These are phyloP conservation scores for Terrapene triunguis DNA, from an alignment of 2,113 vertebrate genomes.

Conservation along the genomic window DNA sequence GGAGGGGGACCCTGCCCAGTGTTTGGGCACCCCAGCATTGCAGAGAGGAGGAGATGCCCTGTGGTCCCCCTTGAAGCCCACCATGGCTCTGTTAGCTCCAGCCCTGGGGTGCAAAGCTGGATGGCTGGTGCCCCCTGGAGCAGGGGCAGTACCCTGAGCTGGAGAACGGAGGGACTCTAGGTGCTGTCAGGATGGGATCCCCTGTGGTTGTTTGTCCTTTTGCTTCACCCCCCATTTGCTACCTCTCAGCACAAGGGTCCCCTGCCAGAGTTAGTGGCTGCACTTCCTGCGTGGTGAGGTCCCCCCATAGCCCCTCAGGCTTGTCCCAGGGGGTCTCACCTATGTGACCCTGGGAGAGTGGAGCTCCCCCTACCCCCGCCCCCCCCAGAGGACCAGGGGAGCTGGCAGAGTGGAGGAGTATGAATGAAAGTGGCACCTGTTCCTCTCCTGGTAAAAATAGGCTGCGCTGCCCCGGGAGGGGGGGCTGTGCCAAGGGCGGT, in stretches of 20 bases:
- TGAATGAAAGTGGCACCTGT: conserved; percentile 78
- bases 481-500: neutral
- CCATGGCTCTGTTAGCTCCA: neutral
- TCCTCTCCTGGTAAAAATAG: conserved; percentile 51
- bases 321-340: neutral
- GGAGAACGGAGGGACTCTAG: neutral
- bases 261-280: too few relatives aligned
- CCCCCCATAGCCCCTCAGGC: neutral
- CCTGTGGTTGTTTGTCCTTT: too few relatives aligned
- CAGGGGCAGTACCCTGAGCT: neutral
- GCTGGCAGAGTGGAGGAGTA: neutral
- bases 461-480: neutral
- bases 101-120: neutral
- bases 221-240: neutral
- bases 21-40: too few relatives aligned
- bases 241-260: neutral
- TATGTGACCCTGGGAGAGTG: neutral
- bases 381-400: neutral
- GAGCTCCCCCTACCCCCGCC: too few relatives aligned
- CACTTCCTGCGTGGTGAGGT: neutral
- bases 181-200: neutral
- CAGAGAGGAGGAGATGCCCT: too few relatives aligned
- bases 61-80: too few relatives aligned
- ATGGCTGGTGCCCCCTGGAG: neutral
- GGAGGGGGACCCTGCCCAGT: neutral